These are phyloP conservation scores for Brevipalpus yothersi DNA, from an alignment of 1,140 invertebrate species.

Conservation along the genomic window DNA sequence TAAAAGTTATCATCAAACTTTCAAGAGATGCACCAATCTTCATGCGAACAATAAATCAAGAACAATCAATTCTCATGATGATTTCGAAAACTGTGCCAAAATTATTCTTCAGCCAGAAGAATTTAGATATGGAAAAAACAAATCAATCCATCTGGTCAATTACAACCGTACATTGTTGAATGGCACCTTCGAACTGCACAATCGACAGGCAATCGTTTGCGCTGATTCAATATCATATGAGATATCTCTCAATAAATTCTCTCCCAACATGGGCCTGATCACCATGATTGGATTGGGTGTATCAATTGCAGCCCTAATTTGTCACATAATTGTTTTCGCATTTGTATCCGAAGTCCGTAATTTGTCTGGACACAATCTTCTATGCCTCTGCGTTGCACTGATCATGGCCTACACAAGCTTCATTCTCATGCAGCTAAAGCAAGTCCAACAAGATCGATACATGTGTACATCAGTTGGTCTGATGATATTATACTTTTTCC, in stretches of 20 bases:
- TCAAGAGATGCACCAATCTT: not conserved
- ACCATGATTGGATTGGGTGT: conserved; percentile 23
- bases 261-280: conserved; percentile 20
- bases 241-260: conserved; percentile 1
- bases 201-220: not conserved
- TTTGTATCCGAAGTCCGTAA: conserved; percentile 25
- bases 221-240: not conserved
- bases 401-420: conserved; percentile 24
- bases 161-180: not conserved
- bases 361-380: conserved; percentile 27
- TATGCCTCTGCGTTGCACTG: conserved; percentile 23
- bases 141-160: not conserved
- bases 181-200: not conserved
- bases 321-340: conserved; percentile 24
- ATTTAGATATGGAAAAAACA: not conserved
- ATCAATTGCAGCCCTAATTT: conserved; percentile 23
- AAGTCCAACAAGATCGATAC: not conserved
- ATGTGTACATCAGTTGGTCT: conserved; percentile 21
- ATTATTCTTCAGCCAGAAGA: no score
- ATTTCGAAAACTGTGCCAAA: not conserved
- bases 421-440: conserved; percentile 18
- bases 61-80: not conserved
- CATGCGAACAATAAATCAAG: not conserved
- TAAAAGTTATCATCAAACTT: not conserved
- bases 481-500: conserved; percentile 26